Evolutionary conservation across 2,113 vertebrate genomes (phyloP).

Genomic region (Oryzias melastigma): DNA sequence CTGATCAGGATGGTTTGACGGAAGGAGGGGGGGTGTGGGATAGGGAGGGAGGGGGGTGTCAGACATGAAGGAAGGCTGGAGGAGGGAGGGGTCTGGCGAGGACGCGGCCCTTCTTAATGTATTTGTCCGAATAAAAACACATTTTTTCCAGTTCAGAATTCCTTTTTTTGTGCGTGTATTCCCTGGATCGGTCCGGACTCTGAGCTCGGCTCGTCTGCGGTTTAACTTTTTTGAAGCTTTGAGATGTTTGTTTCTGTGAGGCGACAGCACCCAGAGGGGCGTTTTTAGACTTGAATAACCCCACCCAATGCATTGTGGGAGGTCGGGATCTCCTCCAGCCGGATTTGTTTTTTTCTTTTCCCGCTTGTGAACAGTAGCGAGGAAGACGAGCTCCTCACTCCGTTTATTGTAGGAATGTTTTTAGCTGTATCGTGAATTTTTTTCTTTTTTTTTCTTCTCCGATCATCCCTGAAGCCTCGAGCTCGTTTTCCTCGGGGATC

Average conservation of each 20-base stretch:
- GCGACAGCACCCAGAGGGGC: slow-evolving; percentile 6
- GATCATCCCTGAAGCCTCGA: slow-evolving; percentile 81
- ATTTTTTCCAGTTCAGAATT: slow-evolving; percentile 75
- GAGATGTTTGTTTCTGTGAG: slow-evolving; percentile 79
- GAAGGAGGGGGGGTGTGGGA: neutral
- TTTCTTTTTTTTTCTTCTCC: slow-evolving; percentile 85
- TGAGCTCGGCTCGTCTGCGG: slow-evolving; percentile 50
- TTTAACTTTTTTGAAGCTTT: slow-evolving; percentile 46
- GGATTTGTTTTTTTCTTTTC: neutral
- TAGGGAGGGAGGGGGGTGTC: neutral
- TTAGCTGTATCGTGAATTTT: slow-evolving; percentile 80
- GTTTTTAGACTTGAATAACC: slow-evolving; percentile 59
- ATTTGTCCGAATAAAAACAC: slow-evolving; percentile 82
- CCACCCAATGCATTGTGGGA: slow-evolving; percentile 73
- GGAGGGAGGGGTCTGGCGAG: slow-evolving; percentile 29
- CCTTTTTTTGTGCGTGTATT: slow-evolving; percentile 76
- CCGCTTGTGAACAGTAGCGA: slow-evolving; percentile 38
- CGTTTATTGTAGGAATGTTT: slow-evolving; percentile 64
- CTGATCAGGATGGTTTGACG: slow-evolving; percentile 25
- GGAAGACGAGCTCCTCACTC: slow-evolving; percentile 42
- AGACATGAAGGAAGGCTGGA: slow-evolving; percentile 28
- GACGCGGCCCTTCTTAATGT: slow-evolving; percentile 75
- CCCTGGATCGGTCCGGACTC: slow-evolving; percentile 73
- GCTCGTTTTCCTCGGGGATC: slow-evolving; percentile 77
- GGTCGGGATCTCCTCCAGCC: slow-evolving; percentile 24